Evolutionary conservation across 2,888 invertebrate species (phyloP).

Genomic region (Molorchus minor): DNA sequence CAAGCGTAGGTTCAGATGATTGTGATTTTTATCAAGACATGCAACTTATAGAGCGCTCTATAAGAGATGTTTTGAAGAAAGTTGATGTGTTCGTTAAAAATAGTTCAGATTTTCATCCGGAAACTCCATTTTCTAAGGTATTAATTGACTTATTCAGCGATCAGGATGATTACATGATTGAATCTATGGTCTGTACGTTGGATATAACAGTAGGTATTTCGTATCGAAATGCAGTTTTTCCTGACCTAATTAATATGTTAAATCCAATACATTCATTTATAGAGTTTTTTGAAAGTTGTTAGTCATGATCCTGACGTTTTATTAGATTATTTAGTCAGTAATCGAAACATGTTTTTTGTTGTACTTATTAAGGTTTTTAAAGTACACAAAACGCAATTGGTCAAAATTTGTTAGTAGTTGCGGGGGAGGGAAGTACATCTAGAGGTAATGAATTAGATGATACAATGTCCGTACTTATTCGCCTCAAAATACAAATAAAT

Average conservation of each 20-base stretch:
- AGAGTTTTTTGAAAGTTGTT: constrained; percentile 84
- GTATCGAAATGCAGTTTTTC: constrained; percentile 81
- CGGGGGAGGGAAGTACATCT: constrained; percentile 65
- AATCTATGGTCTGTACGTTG: constrained; percentile 90
- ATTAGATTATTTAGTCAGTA: constrained; percentile 86
- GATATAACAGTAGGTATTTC: constrained; percentile 89
- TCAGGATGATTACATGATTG: constrained; percentile 90
- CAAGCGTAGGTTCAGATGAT: constrained; percentile 84
- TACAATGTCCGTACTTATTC: constrained; percentile 84
- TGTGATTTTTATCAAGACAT: constrained; percentile 90
- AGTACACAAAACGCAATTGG: constrained; percentile 87
- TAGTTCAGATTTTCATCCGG: constrained; percentile 85
- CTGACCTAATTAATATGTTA: constrained; percentile 81
- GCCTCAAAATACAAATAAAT: constrained; percentile 81
- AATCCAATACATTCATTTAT: constrained; percentile 89
- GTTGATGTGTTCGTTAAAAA: constrained; percentile 84
- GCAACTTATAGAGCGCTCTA: constrained; percentile 86
- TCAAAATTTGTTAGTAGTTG: constrained; percentile 82
- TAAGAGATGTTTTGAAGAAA: constrained; percentile 82
- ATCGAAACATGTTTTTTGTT: constrained; percentile 90
- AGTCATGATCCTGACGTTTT: constrained; percentile 83
- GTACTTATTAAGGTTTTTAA: constrained; percentile 84
- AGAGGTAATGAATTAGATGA: constrained; percentile 72
- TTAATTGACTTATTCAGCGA: constrained; percentile 88
- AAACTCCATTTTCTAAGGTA: constrained; percentile 87